Evolutionary conservation across 1,140 invertebrate species (phyloP), one percentile per base, ranked within the genome.

Genomic region (Globodera ellingtonae): DNA sequence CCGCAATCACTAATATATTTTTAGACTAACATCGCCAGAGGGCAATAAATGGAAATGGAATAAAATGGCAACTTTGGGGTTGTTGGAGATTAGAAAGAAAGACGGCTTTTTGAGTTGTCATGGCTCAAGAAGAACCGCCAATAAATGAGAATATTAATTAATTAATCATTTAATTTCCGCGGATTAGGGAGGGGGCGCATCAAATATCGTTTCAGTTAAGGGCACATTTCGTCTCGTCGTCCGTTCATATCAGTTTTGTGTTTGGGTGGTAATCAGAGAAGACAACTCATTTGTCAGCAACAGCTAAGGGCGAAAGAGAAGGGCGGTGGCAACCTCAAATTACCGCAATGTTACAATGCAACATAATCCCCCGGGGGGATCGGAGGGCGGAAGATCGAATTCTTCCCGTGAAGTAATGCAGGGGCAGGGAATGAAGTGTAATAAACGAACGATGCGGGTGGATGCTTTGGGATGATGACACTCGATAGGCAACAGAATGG

Each of bases 211-310:
- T 13, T 18, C 15, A 35, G 35, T 62, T 15, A 62, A 62, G 18
- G 50, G 56, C 56, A 62, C 56, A n/a, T 62, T 52, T 52, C 35
- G 59, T n/a, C 10, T 21, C 66, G 66, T 18, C 66, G 66, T 69
- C 66, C 6, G 21, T 70, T 44, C 21, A 18, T 35, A 35, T 44
- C 67, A 44, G 35, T 35, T 15, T 70, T 47, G 67, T 47, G 24
- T 35, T 70, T 62, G 35, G 67, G 67, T 70, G 10, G 67, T 35
- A 70, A 70, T 70, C 67, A 70, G 67, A 70, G 56, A 62, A 62
- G 56, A 18, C 5, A 62, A 6, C 0, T 2, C 7, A 10, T 24
- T 24, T 24, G 24, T 24, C 35, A 44, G 35, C 67, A 62, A 62
- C 56, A 18, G 56, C 18, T 6, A 62, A 18, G 10, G 56, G 56